Evolutionary conservation across 2,797 vertebrate genomes (phyloP).

Genomic region (Margarornis squamiger): DNA sequence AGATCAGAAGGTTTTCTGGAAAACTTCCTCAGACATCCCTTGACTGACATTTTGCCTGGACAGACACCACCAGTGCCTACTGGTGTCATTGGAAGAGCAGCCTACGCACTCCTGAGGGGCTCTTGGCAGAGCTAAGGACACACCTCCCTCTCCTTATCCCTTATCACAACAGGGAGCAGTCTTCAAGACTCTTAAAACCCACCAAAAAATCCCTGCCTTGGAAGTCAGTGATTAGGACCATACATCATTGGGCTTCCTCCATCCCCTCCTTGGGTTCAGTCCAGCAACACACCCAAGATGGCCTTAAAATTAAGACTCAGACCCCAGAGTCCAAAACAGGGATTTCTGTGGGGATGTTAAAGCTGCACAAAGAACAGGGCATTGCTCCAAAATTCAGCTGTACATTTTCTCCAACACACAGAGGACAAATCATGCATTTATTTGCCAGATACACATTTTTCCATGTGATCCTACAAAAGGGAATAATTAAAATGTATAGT

Average conservation of each 20-base stretch:
- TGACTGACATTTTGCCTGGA: not conserved
- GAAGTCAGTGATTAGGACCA: not conserved
- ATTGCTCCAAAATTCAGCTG: not conserved
- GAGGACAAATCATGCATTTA: not conserved
- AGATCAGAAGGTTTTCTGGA: not conserved
- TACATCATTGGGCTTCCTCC: not conserved
- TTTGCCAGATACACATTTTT: not conserved
- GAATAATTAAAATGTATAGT: not conserved
- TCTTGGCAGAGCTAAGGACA: not conserved
- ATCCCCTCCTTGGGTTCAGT: not conserved
- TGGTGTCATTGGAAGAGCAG: not conserved
- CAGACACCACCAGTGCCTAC: not conserved
- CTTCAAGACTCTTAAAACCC: not conserved
- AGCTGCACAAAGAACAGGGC: not conserved
- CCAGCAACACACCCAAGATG: not conserved
- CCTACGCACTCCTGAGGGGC: not conserved
- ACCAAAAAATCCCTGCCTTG: not conserved
- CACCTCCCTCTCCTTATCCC: fast-evolving
- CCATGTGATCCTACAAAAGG: not conserved
- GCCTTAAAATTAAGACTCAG: not conserved
- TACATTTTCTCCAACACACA: fast-evolving
- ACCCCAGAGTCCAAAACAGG: not conserved
- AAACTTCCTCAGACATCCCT: not conserved
- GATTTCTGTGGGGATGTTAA: not conserved
- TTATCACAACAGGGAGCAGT: not conserved